Evolutionary conservation across 1,140 invertebrate species (phyloP).

Genomic region (Paralvinella palmiformis): DNA sequence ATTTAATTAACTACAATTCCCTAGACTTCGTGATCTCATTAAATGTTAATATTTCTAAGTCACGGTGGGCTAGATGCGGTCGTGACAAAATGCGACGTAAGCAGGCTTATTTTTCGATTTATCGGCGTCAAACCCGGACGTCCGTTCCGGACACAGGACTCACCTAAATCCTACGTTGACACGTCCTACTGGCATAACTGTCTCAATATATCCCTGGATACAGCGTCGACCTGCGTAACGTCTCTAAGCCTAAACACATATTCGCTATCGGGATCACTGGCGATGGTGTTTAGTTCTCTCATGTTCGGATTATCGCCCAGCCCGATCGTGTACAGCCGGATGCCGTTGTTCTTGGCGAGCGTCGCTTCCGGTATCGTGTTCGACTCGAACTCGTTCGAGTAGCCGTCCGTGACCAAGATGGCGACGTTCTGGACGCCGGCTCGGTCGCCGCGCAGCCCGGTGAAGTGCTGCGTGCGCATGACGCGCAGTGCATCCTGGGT

Average conservation of each 20-base stretch:
- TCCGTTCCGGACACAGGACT: not conserved
- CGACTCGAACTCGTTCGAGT: slow-evolving; percentile 28
- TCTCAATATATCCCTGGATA: not conserved
- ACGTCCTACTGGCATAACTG: not conserved
- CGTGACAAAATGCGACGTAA: not conserved
- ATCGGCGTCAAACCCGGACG: not conserved
- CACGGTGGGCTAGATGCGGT: not conserved
- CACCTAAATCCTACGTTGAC: not conserved
- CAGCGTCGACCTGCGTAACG: not conserved
- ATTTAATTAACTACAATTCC: not conserved
- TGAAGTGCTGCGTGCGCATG: slow-evolving; percentile 24
- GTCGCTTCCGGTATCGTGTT: slow-evolving; percentile 5
- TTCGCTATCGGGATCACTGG: slow-evolving; percentile 8
- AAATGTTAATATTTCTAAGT: not conserved
- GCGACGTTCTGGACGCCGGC: slow-evolving; percentile 32
- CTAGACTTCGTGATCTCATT: not conserved
- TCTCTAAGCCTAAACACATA: not conserved
- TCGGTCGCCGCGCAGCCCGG: slow-evolving; percentile 28
- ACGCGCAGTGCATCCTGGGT: slow-evolving; percentile 30
- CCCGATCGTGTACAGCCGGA: not conserved
- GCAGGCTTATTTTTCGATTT: not conserved
- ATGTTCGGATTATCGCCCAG: not conserved
- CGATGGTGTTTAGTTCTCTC: not conserved
- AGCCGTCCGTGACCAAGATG: slow-evolving; percentile 39
- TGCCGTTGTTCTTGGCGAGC: not conserved